phyloP scores from a whole-genome alignment of 2,888 invertebrate species.

The Sinhomidia bicolor region DNA sequence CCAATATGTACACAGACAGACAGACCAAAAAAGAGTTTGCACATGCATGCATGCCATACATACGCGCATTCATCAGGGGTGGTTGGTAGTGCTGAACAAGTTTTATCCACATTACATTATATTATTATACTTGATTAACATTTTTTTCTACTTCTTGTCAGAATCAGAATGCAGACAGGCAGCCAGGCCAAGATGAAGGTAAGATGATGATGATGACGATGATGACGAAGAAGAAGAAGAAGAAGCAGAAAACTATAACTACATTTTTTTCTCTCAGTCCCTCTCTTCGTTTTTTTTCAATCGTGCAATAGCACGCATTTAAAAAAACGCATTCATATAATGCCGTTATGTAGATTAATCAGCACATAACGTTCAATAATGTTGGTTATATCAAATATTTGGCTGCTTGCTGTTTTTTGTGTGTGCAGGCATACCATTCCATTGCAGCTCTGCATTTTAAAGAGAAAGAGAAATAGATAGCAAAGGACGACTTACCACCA shows the following conservation, averaged over 20 bases:
- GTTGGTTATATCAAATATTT: not conserved
- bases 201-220: no score
- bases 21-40: no score
- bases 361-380: not conserved
- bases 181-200: not conserved
- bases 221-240: no score
- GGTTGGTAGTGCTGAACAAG: not conserved
- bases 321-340: constrained; percentile 7
- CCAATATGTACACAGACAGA: no score
- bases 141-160: not conserved
- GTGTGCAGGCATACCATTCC: constrained; percentile 30
- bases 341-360: constrained; percentile 2
- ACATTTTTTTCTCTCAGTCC: not conserved
- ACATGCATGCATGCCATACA: no score
- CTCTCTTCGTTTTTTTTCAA: not conserved
- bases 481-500: constrained; percentile 40
- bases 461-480: constrained; percentile 8
- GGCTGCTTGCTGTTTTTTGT: not conserved
- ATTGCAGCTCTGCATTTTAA: constrained; percentile 54
- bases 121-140: not conserved
- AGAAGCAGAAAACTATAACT: not conserved
- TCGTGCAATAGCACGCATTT: constrained; percentile 16
- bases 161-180: not conserved
- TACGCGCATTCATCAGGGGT: no score
- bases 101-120: not conserved